Evolutionary conservation across 1,140 invertebrate species (phyloP), one percentile per base, ranked within the genome.

Genomic region (Oryctes rhinoceros): DNA sequence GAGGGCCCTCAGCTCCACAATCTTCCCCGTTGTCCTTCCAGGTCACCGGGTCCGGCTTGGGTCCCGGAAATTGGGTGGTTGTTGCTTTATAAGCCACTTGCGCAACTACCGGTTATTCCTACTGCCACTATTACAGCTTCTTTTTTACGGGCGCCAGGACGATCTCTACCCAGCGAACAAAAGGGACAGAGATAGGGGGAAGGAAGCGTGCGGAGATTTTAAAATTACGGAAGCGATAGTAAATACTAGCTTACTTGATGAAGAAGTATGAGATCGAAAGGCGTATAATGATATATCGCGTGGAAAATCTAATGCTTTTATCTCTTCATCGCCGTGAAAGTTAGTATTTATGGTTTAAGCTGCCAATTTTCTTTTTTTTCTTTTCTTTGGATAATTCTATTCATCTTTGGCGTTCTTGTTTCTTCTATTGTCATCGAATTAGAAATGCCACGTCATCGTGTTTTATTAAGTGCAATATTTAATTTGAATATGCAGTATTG

Each of bases 61-160:
- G 18, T 24, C 20, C 65, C 24, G 65, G 65, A 71, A 71, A 71
- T 71, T 71, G 65, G 65, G 35, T 71, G 35, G 65, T 71, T 71
- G 65, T 71, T 71, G 65, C 65, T 71, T 71, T 71, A 71, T 71
- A 24, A 71, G 65, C 65, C 65, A 71, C 65, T 35, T 71, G 65
- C 65, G 65, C 65, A 10, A 59, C 65, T 71, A 71, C 65, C 18
- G 24, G 30, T 24, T 71, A 71, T 30, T 59, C 15, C 53, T 6
- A n/a, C 13, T 18, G 15, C 53, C 15, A 18, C 18, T 59, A 59
- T 18, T 59, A 44, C 39, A 10, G 15, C 18, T 59, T 59, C 0
- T 59, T 18, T 18, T 59, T n/a, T 18, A 15, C 15, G 6, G 53
- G 15, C 15, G 18, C 53, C 18, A 15, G 18, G 6, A 59, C 53